Conservation (phyloP, 2,113 vertebrate species). For the Pandion haliaetus region DNA sequence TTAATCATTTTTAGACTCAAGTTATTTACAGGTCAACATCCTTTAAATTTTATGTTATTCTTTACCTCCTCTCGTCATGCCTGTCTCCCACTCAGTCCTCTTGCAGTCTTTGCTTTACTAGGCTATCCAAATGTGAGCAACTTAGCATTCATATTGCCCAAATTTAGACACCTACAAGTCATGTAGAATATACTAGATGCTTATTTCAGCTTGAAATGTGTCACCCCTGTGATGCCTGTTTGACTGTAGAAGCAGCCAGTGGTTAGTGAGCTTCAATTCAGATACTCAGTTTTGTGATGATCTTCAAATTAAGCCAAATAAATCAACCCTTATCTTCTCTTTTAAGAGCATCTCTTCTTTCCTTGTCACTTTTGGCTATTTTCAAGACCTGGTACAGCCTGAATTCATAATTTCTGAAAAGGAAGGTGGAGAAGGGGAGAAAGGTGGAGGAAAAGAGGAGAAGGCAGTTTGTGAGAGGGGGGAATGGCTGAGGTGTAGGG, state of each 20-base stretch:
- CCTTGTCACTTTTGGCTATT: neutral
- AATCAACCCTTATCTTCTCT: neutral
- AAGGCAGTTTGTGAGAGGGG: neutral
- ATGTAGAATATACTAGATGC: neutral
- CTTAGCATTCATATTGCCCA: neutral
- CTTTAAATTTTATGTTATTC: neutral
- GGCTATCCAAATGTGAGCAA: neutral
- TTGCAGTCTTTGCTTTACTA: neutral
- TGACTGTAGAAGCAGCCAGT: neutral
- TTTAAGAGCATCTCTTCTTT: neutral
- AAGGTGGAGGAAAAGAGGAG: neutral
- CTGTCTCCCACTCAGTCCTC: neutral
- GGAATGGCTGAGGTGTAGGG: neutral
- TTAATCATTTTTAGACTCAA: neutral
- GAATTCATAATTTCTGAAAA: neutral
- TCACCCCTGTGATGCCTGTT: neutral
- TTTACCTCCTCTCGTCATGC: neutral
- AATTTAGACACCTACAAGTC: neutral
- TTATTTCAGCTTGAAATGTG: neutral
- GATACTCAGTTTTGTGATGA: neutral
- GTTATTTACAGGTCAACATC: neutral
- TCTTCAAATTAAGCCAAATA: neutral
- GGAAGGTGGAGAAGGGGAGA: neutral
- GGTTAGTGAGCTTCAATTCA: neutral
- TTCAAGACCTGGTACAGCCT: neutral